phyloP scores from a whole-genome alignment of 1,140 invertebrate species.

The Drosophila mojavensis region DNA sequence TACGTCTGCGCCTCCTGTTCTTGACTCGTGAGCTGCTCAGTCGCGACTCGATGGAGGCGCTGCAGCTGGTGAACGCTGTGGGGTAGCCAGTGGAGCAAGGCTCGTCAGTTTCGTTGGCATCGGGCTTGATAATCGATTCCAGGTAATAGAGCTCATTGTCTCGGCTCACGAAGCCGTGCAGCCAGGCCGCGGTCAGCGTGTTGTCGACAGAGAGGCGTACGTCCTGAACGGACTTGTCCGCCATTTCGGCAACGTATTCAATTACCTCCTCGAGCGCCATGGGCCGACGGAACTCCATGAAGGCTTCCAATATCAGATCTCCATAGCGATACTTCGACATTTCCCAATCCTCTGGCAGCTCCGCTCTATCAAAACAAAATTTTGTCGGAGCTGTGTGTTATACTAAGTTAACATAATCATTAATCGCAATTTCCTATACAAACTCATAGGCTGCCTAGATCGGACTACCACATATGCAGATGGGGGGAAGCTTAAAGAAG shows the following conservation, averaged over 20 bases:
- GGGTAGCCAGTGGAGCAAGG: too few species aligned
- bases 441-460: neutral
- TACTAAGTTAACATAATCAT: too few species aligned
- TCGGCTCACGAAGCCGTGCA: constrained; percentile 52
- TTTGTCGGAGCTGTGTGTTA: neutral
- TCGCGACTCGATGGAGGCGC: too few species aligned
- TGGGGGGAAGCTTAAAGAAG: too few species aligned
- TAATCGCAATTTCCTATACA: neutral
- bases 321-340: constrained; percentile 58
- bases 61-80: too few species aligned
- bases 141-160: constrained; percentile 27
- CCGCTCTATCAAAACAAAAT: neutral
- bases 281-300: constrained; percentile 56
- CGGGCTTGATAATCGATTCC: too few species aligned
- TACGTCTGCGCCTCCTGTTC: too few species aligned
- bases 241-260: constrained; percentile 62
- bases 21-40: too few species aligned
- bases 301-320: constrained; percentile 62
- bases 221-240: constrained; percentile 31
- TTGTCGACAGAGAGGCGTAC: constrained; percentile 61
- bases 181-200: constrained; percentile 62
- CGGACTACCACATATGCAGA: too few species aligned
- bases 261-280: constrained; percentile 54
- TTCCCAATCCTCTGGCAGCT: neutral
- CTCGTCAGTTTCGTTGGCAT: too few species aligned